These are phyloP conservation scores for Phasia obesa DNA, from an alignment of 2,888 invertebrate species.

Conservation along the genomic window DNA sequence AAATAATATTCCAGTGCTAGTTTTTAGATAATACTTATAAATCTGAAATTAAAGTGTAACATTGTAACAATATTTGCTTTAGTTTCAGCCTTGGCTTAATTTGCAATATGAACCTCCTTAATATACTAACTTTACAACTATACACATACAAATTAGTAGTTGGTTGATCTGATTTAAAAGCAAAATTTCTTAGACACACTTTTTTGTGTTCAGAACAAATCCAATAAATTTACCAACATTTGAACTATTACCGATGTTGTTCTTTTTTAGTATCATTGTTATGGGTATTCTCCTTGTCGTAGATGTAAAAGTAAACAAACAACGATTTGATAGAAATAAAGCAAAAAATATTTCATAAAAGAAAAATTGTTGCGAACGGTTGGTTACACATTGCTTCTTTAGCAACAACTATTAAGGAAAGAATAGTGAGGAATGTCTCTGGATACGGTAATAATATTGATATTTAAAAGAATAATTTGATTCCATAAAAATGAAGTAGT, in stretches of 20 bases:
- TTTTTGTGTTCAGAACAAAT: slow-evolving; percentile 68
- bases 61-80: no score
- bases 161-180: slow-evolving; percentile 51
- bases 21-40: no score
- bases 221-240: slow-evolving; percentile 80
- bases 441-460: neutral
- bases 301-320: slow-evolving; percentile 22
- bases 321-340: slow-evolving; percentile 29
- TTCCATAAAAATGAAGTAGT: neutral
- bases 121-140: slow-evolving; percentile 6
- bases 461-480: slow-evolving; percentile 16
- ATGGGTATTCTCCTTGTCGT: neutral
- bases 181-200: slow-evolving; percentile 9
- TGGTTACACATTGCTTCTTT: slow-evolving; percentile 40
- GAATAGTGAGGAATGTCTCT: neutral
- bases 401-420: slow-evolving; percentile 9
- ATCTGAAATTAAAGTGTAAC: no score
- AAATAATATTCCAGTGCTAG: no score
- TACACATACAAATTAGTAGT: slow-evolving; percentile 3
- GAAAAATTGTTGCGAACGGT: slow-evolving; percentile 32
- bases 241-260: slow-evolving; percentile 67
- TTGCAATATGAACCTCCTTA: neutral
- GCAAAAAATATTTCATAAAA: no score
- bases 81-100: no score
- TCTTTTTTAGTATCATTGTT: slow-evolving; percentile 15